A percentile compares a stretch with the other conserved stretches of the same genome.
phyloP scores from a whole-genome alignment of 2,888 invertebrate genomes.

The Lasioglossum pauxillum region DNA sequence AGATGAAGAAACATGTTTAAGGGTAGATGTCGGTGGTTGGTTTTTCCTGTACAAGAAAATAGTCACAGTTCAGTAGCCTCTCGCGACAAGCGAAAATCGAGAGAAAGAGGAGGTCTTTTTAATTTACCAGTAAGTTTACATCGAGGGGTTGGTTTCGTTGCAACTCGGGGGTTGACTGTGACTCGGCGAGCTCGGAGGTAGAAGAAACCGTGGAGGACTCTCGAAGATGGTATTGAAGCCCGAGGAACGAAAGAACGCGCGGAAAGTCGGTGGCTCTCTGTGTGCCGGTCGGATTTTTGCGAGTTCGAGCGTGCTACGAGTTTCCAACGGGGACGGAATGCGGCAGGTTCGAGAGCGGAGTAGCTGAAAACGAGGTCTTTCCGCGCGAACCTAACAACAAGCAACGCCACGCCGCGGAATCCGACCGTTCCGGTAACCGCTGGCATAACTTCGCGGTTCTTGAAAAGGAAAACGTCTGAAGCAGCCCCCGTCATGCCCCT shows the following conservation, averaged over 20 bases:
- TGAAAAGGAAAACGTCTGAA: conserved; percentile 56
- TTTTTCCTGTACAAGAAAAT: background rate
- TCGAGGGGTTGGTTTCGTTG: background rate
- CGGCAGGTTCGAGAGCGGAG: conserved; percentile 25
- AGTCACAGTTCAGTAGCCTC: background rate
- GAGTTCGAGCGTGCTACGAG: conserved; percentile 48
- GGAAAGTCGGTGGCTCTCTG: conserved; percentile 36
- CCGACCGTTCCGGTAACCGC: conserved; percentile 45
- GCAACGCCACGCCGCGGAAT: conserved; percentile 7
- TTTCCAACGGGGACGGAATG: conserved; percentile 36
- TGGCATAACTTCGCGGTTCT: conserved; percentile 55
- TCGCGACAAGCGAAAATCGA: background rate
- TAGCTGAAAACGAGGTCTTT: conserved; percentile 54
- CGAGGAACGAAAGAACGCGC: conserved; percentile 34
- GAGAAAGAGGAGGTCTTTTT: background rate
- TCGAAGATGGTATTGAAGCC: conserved; percentile 44
- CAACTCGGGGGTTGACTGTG: background rate
- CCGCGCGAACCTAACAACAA: conserved; percentile 46
- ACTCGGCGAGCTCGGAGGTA: background rate
- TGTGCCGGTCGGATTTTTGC: conserved; percentile 52
- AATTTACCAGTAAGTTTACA: conserved; percentile 3
- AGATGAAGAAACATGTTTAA: background rate
- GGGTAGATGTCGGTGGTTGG: background rate
- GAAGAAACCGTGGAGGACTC: conserved; percentile 50
- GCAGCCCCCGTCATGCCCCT: conserved; percentile 28